Conservation (phyloP, 2,113 vertebrate species). For the Oxyruncus cristatus region DNA sequence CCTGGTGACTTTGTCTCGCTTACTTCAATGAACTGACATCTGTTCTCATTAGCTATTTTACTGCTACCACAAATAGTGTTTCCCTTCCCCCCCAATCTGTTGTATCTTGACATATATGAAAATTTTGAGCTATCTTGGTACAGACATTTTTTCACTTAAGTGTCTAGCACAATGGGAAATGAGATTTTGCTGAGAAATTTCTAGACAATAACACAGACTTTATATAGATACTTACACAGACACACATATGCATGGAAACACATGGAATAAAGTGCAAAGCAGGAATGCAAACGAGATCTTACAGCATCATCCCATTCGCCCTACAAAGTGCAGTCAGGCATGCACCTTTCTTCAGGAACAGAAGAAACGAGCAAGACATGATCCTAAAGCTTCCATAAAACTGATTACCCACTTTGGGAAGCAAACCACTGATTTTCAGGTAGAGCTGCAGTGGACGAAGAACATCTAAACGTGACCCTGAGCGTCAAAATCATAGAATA, state of each 20-base stretch:
- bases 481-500: no score
- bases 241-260: not conserved
- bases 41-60: slow-evolving; percentile 69
- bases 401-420: not conserved
- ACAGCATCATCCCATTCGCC: not conserved
- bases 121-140: slow-evolving; percentile 58
- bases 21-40: slow-evolving; percentile 59
- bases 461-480: not conserved
- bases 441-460: not conserved
- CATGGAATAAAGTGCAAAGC: not conserved
- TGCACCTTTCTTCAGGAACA: not conserved
- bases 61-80: slow-evolving; percentile 60
- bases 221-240: not conserved
- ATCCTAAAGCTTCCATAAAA: not conserved
- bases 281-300: not conserved
- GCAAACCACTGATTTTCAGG: not conserved
- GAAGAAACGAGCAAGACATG: not conserved
- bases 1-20: slow-evolving; percentile 36
- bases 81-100: slow-evolving; percentile 56
- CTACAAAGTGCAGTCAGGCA: not conserved
- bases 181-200: slow-evolving; percentile 33
- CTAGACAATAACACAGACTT: slow-evolving; percentile 26
- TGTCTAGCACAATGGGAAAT: slow-evolving; percentile 57
- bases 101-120: slow-evolving; percentile 62
- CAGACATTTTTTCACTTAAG: slow-evolving; percentile 45